Base-by-base conservation (phyloP, 2,113 vertebrate genomes). In the Dinomys branickii region DNA sequence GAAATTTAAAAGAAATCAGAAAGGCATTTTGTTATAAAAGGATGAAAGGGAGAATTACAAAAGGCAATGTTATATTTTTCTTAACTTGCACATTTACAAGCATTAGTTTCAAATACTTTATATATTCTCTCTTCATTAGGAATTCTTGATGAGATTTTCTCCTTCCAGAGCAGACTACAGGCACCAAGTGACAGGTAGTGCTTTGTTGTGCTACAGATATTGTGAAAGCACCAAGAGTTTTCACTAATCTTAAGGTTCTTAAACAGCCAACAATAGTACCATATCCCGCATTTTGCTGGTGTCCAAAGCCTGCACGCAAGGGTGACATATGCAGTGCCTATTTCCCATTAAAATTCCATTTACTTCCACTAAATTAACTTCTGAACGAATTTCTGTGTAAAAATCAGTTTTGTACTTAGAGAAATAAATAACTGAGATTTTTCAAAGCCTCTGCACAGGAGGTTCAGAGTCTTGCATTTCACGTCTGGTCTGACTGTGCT, bases 341-440 rank as follows among this genome's bases (percentile, higher is more conserved):
- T 63, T 94, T 93, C 84, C 20, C 91, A 81, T 82, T 94, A 80
- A 91, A 95, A 80, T 58, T 89, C 73, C 28, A 85, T 93, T 94
- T 96, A 52, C 33, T 91, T 50, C 30, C 86, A 88, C 88, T 95
- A 71, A 93, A 78, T 93, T 24, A 63, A 58, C 86, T 94, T 91
- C 71, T 85, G 47, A 85, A 91, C 85, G 52, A 85, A 80, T 65
- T 93, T 85, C 61, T 86, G 78, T 89, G 58, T 58, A 41, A 5
- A 56, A 59, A 69, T 44, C 28, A 85, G 82, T 93, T 90, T 84
- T 71, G 35, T 61, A 88, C 7, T 35, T n/a, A 73, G 41, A 86
- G 44, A 90, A 88, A 47, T 85, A 95, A 94, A 41, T 59, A 84
- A 73, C 3, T 13, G 44, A 86, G 28, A 7, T 50, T 65, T 90